phyloP scores from a whole-genome alignment of 2,113 vertebrate genomes.

The Xyrauchen texanus region DNA sequence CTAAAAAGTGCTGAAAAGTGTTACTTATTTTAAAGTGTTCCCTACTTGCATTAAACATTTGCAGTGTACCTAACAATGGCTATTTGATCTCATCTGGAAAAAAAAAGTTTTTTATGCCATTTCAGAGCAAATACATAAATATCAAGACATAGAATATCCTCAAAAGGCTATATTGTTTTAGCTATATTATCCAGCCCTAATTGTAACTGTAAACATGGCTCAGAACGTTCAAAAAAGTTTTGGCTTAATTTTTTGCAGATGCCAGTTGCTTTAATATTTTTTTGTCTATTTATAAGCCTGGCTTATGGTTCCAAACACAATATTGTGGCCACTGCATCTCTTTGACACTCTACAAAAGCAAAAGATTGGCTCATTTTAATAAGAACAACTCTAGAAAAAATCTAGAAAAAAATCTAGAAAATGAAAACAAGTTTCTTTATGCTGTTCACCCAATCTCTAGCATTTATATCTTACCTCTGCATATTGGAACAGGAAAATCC shows the following conservation, averaged over 20 bases:
- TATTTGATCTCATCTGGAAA: too few relatives aligned
- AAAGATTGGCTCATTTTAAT: not conserved
- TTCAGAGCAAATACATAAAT: too few relatives aligned
- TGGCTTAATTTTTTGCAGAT: not conserved
- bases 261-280: conserved; percentile 4
- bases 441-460: not conserved
- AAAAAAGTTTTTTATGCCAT: too few relatives aligned
- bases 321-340: not conserved
- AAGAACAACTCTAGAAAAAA: not conserved
- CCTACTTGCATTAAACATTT: too few relatives aligned
- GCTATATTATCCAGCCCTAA: too few relatives aligned
- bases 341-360: not conserved
- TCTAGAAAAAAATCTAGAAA: not conserved
- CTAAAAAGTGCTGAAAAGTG: too few relatives aligned
- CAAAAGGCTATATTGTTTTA: too few relatives aligned
- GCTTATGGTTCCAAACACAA: not conserved
- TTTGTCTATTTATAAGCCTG: not conserved
- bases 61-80: too few relatives aligned
- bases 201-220: too few relatives aligned
- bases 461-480: conserved; percentile 82
- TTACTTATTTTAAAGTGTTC: too few relatives aligned
- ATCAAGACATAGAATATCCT: too few relatives aligned
- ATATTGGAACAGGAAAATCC: conserved; percentile 97
- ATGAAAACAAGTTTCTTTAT: not conserved
- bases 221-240: not conserved